A percentile compares a stretch with the other conserved stretches of the same genome.
Conservation (phyloP, 1,140 invertebrate genomes). For the Bombus superbus region DNA sequence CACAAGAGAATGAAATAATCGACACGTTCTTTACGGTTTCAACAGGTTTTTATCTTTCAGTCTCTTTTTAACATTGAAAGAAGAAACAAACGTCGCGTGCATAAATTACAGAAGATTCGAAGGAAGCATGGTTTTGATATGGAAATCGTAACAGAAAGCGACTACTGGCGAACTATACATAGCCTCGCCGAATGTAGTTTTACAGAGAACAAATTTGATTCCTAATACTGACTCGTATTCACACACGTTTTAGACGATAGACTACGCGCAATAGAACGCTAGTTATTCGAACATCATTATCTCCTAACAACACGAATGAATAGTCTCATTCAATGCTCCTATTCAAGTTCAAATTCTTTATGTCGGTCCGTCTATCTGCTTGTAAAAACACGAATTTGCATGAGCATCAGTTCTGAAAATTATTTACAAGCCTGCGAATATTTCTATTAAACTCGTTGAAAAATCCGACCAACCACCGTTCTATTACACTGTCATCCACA, state of each 20-base stretch:
- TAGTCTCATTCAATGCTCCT: no score
- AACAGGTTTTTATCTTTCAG: conserved; percentile 14
- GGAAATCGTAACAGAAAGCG: not conserved
- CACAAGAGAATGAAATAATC: not conserved
- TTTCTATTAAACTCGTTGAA: not conserved
- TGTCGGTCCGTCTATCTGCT: no score
- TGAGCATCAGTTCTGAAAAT: no score
- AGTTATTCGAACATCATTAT: not conserved
- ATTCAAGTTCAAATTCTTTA: no score
- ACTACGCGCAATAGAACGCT: not conserved
- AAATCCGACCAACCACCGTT: not conserved
- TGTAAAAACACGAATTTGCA: no score
- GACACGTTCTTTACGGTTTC: not conserved
- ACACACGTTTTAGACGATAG: no score
- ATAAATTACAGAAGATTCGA: not conserved
- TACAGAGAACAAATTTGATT: not conserved
- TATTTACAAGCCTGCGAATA: not conserved
- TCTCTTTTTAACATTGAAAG: conserved; percentile 7
- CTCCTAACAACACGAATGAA: not conserved
- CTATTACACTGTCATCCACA: not conserved
- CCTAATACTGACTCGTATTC: conserved; percentile 13
- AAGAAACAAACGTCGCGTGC: not conserved
- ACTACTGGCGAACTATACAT: not conserved
- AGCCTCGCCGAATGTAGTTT: not conserved
- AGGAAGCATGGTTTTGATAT: not conserved